Conservation (phyloP, 2,888 invertebrate species). For the Zele albiditarsus region DNA sequence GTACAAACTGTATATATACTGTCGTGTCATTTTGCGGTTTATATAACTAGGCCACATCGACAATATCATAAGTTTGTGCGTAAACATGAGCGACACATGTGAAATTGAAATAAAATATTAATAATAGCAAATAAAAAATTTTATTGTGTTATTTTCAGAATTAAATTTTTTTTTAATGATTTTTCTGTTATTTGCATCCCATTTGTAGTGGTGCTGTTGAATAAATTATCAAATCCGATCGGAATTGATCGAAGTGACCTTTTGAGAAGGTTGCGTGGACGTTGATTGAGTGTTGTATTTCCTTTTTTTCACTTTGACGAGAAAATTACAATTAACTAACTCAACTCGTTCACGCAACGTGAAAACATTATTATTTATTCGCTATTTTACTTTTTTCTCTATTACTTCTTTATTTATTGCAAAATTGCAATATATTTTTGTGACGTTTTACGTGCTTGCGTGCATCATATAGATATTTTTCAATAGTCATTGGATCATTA, state of each 20-base stretch:
- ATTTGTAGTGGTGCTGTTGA: not conserved
- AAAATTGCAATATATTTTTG: not conserved
- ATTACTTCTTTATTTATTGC: not conserved
- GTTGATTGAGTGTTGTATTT: constrained; percentile 5
- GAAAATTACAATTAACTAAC: not conserved
- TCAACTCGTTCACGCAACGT: not conserved
- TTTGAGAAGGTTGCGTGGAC: constrained; percentile 18
- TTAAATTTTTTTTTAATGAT: not conserved
- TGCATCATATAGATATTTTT: not conserved
- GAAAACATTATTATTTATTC: not conserved
- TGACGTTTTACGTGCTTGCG: not conserved
- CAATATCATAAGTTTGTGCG: not conserved
- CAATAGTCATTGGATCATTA: constrained; percentile 3
- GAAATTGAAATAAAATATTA: no score
- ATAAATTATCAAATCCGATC: not conserved
- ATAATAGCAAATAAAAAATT: not conserved
- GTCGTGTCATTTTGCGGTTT: constrained; percentile 10
- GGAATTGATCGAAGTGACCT: constrained; percentile 24
- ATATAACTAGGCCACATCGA: constrained; percentile 7
- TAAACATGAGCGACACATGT: not conserved
- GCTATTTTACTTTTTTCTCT: no score
- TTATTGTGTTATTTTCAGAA: not conserved
- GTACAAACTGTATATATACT: not conserved
- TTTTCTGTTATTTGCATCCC: not conserved
- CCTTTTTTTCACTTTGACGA: not conserved